Evolutionary conservation across 2,797 vertebrate genomes (phyloP).

Genomic region (Enteromius thamalakanensis): DNA sequence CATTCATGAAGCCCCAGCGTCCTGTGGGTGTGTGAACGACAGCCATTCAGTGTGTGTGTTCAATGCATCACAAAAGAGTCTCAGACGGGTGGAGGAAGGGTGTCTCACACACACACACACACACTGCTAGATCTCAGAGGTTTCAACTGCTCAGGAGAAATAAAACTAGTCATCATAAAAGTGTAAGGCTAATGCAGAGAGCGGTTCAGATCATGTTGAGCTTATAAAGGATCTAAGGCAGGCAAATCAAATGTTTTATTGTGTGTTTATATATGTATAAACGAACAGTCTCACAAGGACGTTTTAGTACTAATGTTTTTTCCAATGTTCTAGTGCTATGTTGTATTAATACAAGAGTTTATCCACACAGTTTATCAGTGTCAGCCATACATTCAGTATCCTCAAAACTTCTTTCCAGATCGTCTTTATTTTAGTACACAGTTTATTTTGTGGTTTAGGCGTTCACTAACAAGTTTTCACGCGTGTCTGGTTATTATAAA

Average conservation of each 20-base stretch:
- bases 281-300: background rate
- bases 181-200: background rate
- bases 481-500: background rate
- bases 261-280: background rate
- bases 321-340: no score
- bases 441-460: background rate
- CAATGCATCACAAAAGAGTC: constrained; percentile 6
- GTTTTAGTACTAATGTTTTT: background rate
- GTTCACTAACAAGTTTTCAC: background rate
- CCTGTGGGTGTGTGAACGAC: background rate
- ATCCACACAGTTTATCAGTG: no score
- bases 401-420: background rate
- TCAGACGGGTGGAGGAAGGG: constrained; percentile 26
- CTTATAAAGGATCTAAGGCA: background rate
- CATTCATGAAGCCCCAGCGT: background rate
- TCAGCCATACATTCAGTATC: no score
- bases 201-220: background rate
- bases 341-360: no score
- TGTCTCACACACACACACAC: background rate
- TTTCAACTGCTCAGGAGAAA: background rate
- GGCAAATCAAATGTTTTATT: background rate
- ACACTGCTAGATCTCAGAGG: background rate
- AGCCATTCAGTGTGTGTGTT: background rate
- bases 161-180: background rate
- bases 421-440: background rate